These are phyloP conservation scores for Isichthys henryi DNA, from an alignment of 2,113 vertebrate genomes.

Conservation along the genomic window DNA sequence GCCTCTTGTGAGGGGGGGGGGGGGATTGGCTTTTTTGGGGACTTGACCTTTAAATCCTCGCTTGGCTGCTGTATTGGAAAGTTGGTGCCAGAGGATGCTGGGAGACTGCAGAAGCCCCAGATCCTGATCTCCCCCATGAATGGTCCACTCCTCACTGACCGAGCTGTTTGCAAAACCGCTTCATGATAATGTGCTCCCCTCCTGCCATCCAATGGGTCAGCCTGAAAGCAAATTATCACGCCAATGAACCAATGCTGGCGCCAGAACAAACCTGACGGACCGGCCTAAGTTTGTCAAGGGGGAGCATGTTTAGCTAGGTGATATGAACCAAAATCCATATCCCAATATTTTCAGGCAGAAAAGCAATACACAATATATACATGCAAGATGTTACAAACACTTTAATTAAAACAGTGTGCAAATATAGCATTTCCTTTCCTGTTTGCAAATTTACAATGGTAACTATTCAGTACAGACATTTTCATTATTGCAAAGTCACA, in stretches of 20 bases:
- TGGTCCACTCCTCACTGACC: not conserved
- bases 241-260: not conserved
- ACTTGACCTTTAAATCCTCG: constrained; percentile 68
- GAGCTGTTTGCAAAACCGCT: not conserved
- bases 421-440: not conserved
- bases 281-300: not conserved
- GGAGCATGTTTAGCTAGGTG: not conserved
- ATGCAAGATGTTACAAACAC: not conserved
- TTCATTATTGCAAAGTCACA: not conserved
- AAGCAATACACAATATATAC: not conserved
- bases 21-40: constrained; percentile 56
- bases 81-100: constrained; percentile 38
- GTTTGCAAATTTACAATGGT: not conserved
- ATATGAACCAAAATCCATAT: not conserved
- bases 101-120: constrained; percentile 22
- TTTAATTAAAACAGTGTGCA: not conserved
- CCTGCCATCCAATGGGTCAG: not conserved
- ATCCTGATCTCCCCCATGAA: constrained; percentile 29
- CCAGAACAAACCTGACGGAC: not conserved
- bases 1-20: constrained; percentile 53
- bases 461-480: not conserved
- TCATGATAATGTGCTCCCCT: not conserved
- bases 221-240: not conserved
- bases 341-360: not conserved
- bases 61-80: constrained; percentile 59